Conservation (phyloP, 1,140 invertebrate genomes). For the Lysiphlebus fabarum region DNA sequence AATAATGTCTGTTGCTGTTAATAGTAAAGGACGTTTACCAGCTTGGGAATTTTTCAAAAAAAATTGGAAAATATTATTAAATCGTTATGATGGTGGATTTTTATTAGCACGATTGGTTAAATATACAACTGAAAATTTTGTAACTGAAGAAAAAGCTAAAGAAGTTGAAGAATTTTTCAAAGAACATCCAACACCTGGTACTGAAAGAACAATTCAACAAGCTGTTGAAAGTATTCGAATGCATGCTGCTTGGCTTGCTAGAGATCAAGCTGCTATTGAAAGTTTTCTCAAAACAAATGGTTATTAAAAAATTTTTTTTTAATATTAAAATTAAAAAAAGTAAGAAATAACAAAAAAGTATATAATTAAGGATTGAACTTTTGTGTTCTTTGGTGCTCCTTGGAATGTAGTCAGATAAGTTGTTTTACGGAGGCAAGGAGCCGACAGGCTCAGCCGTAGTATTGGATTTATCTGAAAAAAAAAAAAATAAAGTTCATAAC, state of each 20-base stretch:
- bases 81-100: slow-evolving; percentile 78
- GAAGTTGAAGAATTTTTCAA: slow-evolving; percentile 86
- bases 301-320: neutral
- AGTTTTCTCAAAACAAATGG: slow-evolving; percentile 54
- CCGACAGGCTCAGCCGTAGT: too few species aligned
- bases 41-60: slow-evolving; percentile 90
- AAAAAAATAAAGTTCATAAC: too few species aligned
- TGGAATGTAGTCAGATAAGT: too few species aligned
- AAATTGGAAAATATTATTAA: slow-evolving; percentile 72
- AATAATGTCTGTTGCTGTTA: slow-evolving; percentile 78
- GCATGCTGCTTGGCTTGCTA: slow-evolving; percentile 79
- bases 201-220: slow-evolving; percentile 84
- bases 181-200: slow-evolving; percentile 70
- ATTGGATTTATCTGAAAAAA: too few species aligned
- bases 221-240: slow-evolving; percentile 83
- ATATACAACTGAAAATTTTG: slow-evolving; percentile 83
- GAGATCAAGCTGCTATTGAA: slow-evolving; percentile 66
- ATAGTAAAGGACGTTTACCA: slow-evolving; percentile 70
- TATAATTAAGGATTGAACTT: too few species aligned
- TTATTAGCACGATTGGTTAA: slow-evolving; percentile 81
- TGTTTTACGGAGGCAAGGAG: too few species aligned
- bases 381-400: too few species aligned
- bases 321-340: too few species aligned
- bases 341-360: too few species aligned
- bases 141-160: slow-evolving; percentile 70